A percentile compares a stretch with the other conserved stretches of the same genome.
Evolutionary conservation across 2,797 vertebrate species (phyloP).

Genomic region (Cynodonichthys magdalenae): DNA sequence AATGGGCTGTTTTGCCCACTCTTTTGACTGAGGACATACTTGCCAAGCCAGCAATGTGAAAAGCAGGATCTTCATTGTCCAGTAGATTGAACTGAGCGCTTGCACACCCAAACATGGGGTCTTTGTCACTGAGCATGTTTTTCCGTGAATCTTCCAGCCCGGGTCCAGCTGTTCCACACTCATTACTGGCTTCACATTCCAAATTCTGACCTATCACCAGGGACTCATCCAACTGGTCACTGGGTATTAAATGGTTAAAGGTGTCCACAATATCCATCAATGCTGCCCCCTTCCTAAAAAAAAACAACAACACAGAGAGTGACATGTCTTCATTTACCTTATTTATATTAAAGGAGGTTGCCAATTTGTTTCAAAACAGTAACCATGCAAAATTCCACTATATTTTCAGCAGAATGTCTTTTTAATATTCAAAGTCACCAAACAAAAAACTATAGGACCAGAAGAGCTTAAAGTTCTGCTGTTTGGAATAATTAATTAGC

Average conservation of each 20-base stretch:
- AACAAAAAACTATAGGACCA: background rate
- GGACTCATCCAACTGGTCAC: slow-evolving; percentile 99
- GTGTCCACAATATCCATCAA: slow-evolving; percentile 99
- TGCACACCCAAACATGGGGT: slow-evolving; percentile 99
- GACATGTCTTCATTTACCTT: background rate
- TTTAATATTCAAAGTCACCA: background rate
- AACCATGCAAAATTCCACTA: background rate
- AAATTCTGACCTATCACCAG: slow-evolving; percentile 93
- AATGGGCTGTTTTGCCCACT: background rate
- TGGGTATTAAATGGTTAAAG: slow-evolving; percentile 98
- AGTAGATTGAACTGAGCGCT: slow-evolving; percentile 96
- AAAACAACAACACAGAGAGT: slow-evolving; percentile 33
- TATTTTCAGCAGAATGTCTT: background rate
- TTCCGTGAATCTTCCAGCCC: slow-evolving; percentile 94
- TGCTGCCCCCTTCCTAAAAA: slow-evolving; percentile 89
- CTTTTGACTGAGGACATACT: slow-evolving; percentile 76
- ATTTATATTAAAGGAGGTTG: background rate
- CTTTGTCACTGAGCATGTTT: slow-evolving; percentile 99
- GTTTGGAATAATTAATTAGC: background rate
- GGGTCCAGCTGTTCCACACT: slow-evolving; percentile 87
- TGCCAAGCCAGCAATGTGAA: slow-evolving; percentile 90
- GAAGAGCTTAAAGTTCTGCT: background rate
- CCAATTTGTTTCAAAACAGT: background rate
- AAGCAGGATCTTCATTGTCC: slow-evolving; percentile 92
- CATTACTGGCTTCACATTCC: slow-evolving; percentile 98